Evolutionary conservation across 2,113 vertebrate genomes (phyloP).

Genomic region (Casuarius casuarius): DNA sequence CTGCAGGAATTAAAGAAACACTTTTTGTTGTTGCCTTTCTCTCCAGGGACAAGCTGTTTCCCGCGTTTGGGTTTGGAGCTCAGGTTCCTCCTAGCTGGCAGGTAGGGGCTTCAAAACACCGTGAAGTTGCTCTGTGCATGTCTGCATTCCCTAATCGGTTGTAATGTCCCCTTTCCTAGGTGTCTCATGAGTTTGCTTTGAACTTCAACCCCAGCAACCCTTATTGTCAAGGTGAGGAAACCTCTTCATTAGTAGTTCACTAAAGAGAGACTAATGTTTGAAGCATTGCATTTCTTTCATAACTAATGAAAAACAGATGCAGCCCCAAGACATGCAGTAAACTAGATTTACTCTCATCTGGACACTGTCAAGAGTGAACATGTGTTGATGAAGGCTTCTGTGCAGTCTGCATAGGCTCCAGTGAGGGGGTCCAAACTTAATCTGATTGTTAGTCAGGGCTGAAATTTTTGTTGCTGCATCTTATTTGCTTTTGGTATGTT

Average conservation of each 20-base stretch:
- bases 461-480: background rate
- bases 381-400: background rate
- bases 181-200: slow-evolving; percentile 93
- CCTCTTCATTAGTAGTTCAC: background rate
- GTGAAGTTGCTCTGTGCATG: background rate
- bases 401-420: background rate
- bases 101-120: slow-evolving; percentile 64
- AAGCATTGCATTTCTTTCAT: background rate
- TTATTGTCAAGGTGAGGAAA: slow-evolving; percentile 86
- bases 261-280: background rate
- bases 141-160: background rate
- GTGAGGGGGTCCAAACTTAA: background rate
- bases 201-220: slow-evolving; percentile 91
- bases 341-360: background rate
- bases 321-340: background rate
- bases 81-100: slow-evolving; percentile 90
- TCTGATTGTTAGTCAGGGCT: background rate
- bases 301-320: background rate
- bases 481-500: background rate
- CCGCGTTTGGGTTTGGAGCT: slow-evolving; percentile 94
- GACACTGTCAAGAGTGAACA: background rate
- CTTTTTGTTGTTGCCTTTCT: slow-evolving; percentile 7
- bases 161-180: slow-evolving; percentile 73
- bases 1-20: too few relatives aligned
- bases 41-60: slow-evolving; percentile 90